Percentiles rank a stretch among this genome's conserved stretches.
These are phyloP conservation scores for Redunca redunca DNA, from an alignment of 2,113 vertebrate genomes.

Conservation along the genomic window DNA sequence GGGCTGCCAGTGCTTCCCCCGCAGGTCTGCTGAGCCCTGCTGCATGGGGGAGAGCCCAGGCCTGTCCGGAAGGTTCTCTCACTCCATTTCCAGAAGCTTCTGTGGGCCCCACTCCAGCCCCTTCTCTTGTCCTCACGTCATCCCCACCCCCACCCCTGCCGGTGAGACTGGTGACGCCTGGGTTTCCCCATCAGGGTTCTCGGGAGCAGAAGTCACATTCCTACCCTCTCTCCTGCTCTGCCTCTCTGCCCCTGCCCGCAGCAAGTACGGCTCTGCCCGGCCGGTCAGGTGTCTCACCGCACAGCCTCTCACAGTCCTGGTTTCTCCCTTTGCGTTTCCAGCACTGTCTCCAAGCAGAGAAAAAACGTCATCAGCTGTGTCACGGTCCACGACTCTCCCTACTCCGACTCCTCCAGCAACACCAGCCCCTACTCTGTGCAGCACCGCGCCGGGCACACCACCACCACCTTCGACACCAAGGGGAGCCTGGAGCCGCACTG, in stretches of 20 bases:
- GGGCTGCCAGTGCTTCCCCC: neutral
- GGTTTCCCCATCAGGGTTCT: neutral
- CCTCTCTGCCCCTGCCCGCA: neutral
- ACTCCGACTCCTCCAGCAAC: slow-evolving; percentile 95
- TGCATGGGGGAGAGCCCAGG: neutral
- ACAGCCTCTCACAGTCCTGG: neutral
- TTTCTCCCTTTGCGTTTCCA: slow-evolving; percentile 71
- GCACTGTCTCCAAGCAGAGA: slow-evolving; percentile 94
- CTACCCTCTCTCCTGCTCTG: neutral
- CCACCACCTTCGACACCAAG: slow-evolving; percentile 88
- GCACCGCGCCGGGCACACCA: slow-evolving; percentile 80
- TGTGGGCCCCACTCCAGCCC: neutral
- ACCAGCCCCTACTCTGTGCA: slow-evolving; percentile 92
- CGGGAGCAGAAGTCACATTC: neutral
- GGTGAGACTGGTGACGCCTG: neutral
- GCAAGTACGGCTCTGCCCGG: neutral
- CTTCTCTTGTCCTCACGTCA: neutral
- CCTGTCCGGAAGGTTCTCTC: accelerated
- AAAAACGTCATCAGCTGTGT: slow-evolving; percentile 99
- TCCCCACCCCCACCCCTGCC: neutral
- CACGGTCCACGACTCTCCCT: slow-evolving; percentile 97
- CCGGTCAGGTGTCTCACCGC: neutral
- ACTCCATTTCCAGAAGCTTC: neutral
- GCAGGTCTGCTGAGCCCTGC: neutral
- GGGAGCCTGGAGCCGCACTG: slow-evolving; percentile 89